Evolutionary conservation across 2,113 vertebrate species (phyloP), one percentile per base, ranked within the genome.

Genomic region (Pantherophis guttatus): DNA sequence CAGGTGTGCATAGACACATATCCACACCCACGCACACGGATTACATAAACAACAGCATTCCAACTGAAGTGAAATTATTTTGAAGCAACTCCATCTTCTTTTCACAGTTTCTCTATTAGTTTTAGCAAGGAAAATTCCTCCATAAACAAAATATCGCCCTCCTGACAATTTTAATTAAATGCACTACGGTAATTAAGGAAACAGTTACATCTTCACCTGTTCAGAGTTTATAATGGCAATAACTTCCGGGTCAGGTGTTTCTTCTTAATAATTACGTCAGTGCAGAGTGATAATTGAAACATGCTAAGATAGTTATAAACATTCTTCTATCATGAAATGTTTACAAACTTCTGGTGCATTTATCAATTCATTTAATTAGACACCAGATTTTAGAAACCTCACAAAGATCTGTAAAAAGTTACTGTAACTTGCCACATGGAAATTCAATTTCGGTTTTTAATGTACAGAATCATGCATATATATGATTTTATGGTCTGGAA

Each of bases 291-390:
- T 70, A 93, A 91, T 91, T 92, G 86, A 86, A 75, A 92, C 39
- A 24, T 93, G 87, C 92, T 52, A 87, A 90, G 81, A 10, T 93
- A 86, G 39, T 90, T 53, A 65, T 70, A 54, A 62, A 13, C 12
- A 29, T 70, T 0, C 4, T 59, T 85, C 48, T 58, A 33, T 92
- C 0, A 0, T 48, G 0, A 87, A 54, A 1, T 48, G 29, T 5
- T 26, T 90, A 48, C 8, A 93, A 75, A 3, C 10, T 0, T 48
- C 33, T 29, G 52, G 8, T 50, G 26, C 52, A 50, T 44, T 24
- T 75, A 33, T 81, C 50, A 65, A 88, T 89, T 89, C 26, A 55
- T 48, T 92, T 89, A 55, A 57, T 3, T 11, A n/a, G 87, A 65
- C 48, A 17, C 29, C 9, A 55, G 59, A 44, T 55, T 89, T 54